phyloP scores from a whole-genome alignment of 2,888 invertebrate genomes.

The Saturnia pavonia region DNA sequence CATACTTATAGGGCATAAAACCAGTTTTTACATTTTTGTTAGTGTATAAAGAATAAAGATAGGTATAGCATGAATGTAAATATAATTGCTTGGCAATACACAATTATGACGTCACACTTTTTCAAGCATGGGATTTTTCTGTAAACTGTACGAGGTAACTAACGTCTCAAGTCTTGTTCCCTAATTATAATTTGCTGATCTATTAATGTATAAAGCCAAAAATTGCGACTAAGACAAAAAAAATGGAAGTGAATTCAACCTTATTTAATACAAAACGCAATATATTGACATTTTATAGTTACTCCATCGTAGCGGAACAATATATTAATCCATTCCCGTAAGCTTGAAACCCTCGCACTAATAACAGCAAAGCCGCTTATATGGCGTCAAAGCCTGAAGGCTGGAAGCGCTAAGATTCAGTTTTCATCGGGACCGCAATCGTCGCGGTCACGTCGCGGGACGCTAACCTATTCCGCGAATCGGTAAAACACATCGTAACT shows the following conservation, averaged over 20 bases:
- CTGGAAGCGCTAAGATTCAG: slow-evolving; percentile 41
- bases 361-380: slow-evolving; percentile 61
- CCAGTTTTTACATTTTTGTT: too few species aligned
- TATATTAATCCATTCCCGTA: not conserved
- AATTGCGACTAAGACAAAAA: not conserved
- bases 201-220: not conserved
- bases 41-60: too few species aligned
- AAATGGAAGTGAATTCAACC: not conserved
- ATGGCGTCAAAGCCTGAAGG: slow-evolving; percentile 43
- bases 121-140: not conserved
- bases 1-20: too few species aligned
- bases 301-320: slow-evolving; percentile 10
- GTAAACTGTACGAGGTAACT: not conserved
- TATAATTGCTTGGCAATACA: too few species aligned
- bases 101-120: too few species aligned
- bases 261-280: not conserved
- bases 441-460: slow-evolving; percentile 31
- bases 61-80: too few species aligned
- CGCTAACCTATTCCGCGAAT: slow-evolving; percentile 34
- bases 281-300: slow-evolving; percentile 11
- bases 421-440: slow-evolving; percentile 48
- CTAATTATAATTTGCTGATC: not conserved
- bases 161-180: not conserved
- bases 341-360: slow-evolving; percentile 40
- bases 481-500: slow-evolving; percentile 16